phyloP scores from a whole-genome alignment of 2,888 invertebrate species.

The Stenolophus ochropezus region DNA sequence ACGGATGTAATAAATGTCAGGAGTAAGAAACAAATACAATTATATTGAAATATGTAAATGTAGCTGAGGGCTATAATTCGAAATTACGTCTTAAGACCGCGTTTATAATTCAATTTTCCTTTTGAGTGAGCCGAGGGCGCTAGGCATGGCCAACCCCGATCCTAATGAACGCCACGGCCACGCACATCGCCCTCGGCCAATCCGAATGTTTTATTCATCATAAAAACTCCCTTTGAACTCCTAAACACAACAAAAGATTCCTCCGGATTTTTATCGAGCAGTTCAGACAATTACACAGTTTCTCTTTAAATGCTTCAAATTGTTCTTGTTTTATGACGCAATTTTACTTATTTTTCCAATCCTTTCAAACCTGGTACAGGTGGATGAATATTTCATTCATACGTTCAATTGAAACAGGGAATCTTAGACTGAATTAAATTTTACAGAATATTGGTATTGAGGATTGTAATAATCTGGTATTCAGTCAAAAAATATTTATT shows the following conservation, averaged over 20 bases:
- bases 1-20: background rate
- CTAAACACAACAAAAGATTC: slow-evolving; percentile 39
- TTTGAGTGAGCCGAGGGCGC: slow-evolving; percentile 5
- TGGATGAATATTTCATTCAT: background rate
- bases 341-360: background rate
- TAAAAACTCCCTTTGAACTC: slow-evolving; percentile 55
- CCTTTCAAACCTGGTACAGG: background rate
- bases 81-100: slow-evolving; percentile 48
- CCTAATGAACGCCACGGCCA: slow-evolving; percentile 49
- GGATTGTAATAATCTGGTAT: too few species aligned
- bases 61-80: slow-evolving; percentile 42
- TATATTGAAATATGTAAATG: slow-evolving; percentile 49
- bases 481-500: too few species aligned
- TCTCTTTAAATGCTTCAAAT: slow-evolving; percentile 10
- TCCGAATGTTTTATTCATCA: slow-evolving; percentile 56
- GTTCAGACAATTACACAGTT: slow-evolving; percentile 10
- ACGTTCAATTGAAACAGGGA: background rate
- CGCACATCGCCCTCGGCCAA: slow-evolving; percentile 29
- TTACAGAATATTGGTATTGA: too few species aligned
- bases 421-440: too few species aligned
- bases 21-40: slow-evolving; percentile 17
- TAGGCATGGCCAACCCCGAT: slow-evolving; percentile 14
- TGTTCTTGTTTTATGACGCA: slow-evolving; percentile 25
- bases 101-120: slow-evolving; percentile 53
- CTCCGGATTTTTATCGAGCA: slow-evolving; percentile 16